Percentiles rank a stretch among this genome's conserved stretches.
phyloP scores from a whole-genome alignment of 2,888 invertebrate species.

The Junonia oenone region DNA sequence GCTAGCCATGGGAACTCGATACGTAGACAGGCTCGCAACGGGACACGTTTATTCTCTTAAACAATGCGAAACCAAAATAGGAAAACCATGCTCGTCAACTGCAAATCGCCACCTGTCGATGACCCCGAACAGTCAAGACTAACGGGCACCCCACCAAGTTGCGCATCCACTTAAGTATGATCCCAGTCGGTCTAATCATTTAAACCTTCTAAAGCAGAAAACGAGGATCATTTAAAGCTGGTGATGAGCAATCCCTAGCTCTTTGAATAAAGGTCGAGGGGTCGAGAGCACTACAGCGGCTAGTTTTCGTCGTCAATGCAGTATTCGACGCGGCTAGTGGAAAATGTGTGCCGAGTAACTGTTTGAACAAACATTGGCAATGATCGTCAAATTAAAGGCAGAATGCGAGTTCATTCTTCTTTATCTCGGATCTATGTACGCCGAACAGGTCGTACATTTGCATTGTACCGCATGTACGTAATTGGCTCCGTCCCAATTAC shows the following conservation, averaged over 20 bases:
- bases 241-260: slow-evolving; percentile 47
- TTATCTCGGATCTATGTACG: slow-evolving; percentile 38
- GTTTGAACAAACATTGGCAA: slow-evolving; percentile 65
- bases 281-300: slow-evolving; percentile 63
- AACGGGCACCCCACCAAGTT: slow-evolving; percentile 61
- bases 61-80: slow-evolving; percentile 70
- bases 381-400: slow-evolving; percentile 61
- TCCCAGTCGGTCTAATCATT: slow-evolving; percentile 28
- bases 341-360: slow-evolving; percentile 68
- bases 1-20: slow-evolving; percentile 24
- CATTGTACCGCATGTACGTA: slow-evolving; percentile 32
- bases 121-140: slow-evolving; percentile 52
- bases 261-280: slow-evolving; percentile 71
- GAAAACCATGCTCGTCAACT: slow-evolving; percentile 66
- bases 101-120: slow-evolving; percentile 72
- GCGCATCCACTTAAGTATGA: slow-evolving; percentile 36
- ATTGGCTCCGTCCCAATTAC: slow-evolving; percentile 35
- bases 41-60: slow-evolving; percentile 51
- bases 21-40: slow-evolving; percentile 41
- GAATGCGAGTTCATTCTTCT: slow-evolving; percentile 33
- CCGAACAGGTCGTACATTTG: slow-evolving; percentile 34
- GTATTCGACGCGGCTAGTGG: slow-evolving; percentile 41
- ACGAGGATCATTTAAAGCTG: slow-evolving; percentile 41
- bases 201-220: slow-evolving; percentile 29
- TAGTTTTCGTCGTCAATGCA: slow-evolving; percentile 56